phyloP scores from a whole-genome alignment of 1,140 invertebrate species.

The Lithobius niger region DNA sequence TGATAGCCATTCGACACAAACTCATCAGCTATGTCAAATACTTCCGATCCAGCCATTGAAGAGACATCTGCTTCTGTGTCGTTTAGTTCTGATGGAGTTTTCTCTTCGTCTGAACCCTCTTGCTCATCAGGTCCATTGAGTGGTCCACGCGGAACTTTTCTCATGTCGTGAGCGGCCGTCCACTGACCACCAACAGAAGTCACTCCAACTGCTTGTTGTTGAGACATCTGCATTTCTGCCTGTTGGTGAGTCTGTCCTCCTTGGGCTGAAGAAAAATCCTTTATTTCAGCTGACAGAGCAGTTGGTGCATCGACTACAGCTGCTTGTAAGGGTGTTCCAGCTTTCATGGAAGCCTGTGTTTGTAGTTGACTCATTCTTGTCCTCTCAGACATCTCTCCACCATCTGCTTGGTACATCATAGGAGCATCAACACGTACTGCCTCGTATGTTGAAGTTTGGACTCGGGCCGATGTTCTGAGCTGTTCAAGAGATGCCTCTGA shows the following conservation, averaged over 20 bases:
- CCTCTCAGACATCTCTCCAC: background rate
- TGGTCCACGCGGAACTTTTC: background rate
- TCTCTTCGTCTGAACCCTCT: slow-evolving; percentile 3
- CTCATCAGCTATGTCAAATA: background rate
- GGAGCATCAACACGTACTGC: slow-evolving; percentile 16
- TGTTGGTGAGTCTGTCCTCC: background rate
- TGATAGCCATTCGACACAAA: too few relatives aligned
- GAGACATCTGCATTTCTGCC: background rate
- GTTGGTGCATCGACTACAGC: background rate
- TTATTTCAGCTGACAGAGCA: background rate
- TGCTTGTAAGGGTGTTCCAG: background rate
- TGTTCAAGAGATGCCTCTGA: background rate
- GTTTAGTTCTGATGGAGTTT: slow-evolving; percentile 13
- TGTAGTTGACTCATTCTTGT: background rate
- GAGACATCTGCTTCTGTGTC: slow-evolving; percentile 15
- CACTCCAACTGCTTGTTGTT: background rate
- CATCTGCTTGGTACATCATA: slow-evolving; percentile 14
- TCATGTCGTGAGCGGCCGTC: background rate
- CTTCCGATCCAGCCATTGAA: background rate
- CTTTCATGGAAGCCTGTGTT: background rate
- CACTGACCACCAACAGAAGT: background rate
- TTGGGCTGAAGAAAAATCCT: background rate
- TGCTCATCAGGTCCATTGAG: too few relatives aligned
- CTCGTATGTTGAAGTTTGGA: slow-evolving; percentile 13
- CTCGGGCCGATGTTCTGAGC: background rate